phyloP scores from a whole-genome alignment of 2,888 invertebrate genomes.

The Phaedon cochleariae region DNA sequence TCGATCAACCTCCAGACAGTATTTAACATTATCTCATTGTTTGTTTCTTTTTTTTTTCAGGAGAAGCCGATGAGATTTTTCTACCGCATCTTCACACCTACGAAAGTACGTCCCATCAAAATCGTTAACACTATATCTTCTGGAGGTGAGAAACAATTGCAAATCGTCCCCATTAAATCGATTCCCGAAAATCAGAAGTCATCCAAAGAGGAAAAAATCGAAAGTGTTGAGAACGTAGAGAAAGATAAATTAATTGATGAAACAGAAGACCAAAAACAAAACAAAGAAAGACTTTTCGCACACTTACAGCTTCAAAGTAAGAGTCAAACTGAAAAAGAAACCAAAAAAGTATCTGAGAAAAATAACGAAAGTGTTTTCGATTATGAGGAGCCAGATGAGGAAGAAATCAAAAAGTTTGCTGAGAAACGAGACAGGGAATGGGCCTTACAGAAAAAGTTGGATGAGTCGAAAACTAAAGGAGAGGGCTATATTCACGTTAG shows the following conservation, averaged over 20 bases:
- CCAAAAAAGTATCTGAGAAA: slow-evolving; percentile 47
- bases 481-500: slow-evolving; percentile 55
- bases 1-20: too few relatives aligned
- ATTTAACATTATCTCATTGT: too few relatives aligned
- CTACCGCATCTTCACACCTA: slow-evolving; percentile 67
- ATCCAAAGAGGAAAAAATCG: slow-evolving; percentile 28
- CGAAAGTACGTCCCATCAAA: slow-evolving; percentile 59
- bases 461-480: slow-evolving; percentile 48
- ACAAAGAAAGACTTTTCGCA: slow-evolving; percentile 55
- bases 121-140: slow-evolving; percentile 58
- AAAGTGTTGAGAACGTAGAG: slow-evolving; percentile 25
- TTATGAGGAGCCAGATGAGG: slow-evolving; percentile 59
- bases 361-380: slow-evolving; percentile 56
- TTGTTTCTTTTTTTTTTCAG: slow-evolving; percentile 57
- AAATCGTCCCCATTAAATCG: slow-evolving; percentile 55
- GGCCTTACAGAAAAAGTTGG: slow-evolving; percentile 59
- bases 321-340: slow-evolving; percentile 48
- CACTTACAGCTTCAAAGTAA: slow-evolving; percentile 57
- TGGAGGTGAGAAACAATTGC: slow-evolving; percentile 58
- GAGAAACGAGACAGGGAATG: slow-evolving; percentile 61
- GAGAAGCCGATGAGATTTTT: slow-evolving; percentile 72
- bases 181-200: slow-evolving; percentile 32
- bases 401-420: slow-evolving; percentile 60
- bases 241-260: slow-evolving; percentile 34
- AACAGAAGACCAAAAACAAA: slow-evolving; percentile 48